These are phyloP conservation scores for Kryptolebias ocellatus DNA, from an alignment of 2,797 vertebrate species.

Conservation along the genomic window DNA sequence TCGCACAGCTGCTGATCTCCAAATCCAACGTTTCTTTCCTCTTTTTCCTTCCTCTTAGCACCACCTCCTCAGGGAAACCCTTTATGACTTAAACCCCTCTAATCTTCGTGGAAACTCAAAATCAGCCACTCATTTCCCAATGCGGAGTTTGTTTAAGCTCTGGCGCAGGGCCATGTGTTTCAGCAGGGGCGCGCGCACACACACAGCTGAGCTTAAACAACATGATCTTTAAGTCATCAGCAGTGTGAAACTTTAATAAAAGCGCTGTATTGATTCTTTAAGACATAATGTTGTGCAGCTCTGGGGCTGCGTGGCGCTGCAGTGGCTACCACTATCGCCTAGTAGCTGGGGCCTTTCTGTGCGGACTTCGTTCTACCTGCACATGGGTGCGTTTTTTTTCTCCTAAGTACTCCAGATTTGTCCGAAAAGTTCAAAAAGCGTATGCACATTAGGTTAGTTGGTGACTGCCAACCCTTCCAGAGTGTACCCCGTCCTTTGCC, in stretches of 20 bases:
- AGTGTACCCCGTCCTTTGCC: too few relatives aligned
- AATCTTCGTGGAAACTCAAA: conserved; percentile 81
- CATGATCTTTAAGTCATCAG: conserved; percentile 42
- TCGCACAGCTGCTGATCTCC: conserved; percentile 62
- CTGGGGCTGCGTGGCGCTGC: background rate
- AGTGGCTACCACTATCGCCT: too few relatives aligned
- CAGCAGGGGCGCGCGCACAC: conserved; percentile 27
- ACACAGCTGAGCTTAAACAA: conserved; percentile 21
- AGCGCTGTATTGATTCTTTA: conserved; percentile 42
- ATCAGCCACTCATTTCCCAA: conserved; percentile 69
- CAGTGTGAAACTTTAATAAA: conserved; percentile 51
- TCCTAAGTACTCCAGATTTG: background rate
- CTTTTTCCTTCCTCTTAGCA: conserved; percentile 35
- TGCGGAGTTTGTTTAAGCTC: conserved; percentile 71
- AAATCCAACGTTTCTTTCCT: conserved; percentile 62
- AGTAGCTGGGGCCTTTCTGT: background rate
- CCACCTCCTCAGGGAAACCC: conserved; percentile 59
- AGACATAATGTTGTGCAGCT: background rate
- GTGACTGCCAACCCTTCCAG: background rate
- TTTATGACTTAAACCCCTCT: conserved; percentile 76
- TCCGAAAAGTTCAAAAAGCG: background rate
- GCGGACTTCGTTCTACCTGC: background rate
- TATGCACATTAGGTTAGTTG: background rate
- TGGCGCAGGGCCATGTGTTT: conserved; percentile 40
- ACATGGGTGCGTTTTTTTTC: background rate